phyloP scores from a whole-genome alignment of 2,113 vertebrate species.

The Cyanoderma ruficeps region DNA sequence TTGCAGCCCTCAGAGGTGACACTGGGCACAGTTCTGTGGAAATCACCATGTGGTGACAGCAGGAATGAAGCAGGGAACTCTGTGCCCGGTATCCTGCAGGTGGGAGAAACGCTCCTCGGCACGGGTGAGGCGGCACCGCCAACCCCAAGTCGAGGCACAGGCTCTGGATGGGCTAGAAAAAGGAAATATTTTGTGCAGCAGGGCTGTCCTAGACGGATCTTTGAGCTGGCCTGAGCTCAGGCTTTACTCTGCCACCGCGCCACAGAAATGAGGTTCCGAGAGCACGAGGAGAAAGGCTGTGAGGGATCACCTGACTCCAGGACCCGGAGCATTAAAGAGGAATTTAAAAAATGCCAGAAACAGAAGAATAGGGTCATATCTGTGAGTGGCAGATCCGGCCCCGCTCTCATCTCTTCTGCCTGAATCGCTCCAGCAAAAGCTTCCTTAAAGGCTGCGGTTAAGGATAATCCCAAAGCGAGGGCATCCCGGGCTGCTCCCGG shows the following conservation, averaged over 20 bases:
- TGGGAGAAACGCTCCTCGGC: background rate
- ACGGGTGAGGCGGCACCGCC: accelerated
- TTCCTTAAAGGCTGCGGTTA: background rate
- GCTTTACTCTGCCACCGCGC: accelerated
- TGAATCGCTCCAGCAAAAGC: background rate
- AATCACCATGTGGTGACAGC: background rate
- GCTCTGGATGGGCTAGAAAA: background rate
- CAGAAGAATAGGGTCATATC: background rate
- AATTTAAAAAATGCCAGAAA: background rate
- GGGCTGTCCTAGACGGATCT: background rate
- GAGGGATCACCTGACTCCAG: background rate
- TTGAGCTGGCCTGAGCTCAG: background rate
- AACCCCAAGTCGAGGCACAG: background rate
- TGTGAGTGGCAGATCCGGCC: accelerated
- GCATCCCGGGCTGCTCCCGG: background rate
- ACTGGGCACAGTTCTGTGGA: background rate
- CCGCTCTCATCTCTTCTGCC: background rate
- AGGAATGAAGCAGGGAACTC: background rate
- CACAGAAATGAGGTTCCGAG: background rate
- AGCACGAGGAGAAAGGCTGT: background rate
- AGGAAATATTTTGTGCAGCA: accelerated
- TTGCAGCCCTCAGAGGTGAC: background rate
- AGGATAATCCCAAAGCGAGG: background rate
- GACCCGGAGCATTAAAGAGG: background rate
- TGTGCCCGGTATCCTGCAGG: accelerated